A percentile compares a stretch with the other conserved stretches of the same genome.
phyloP scores from a whole-genome alignment of 1,140 invertebrate species.

The Rhysida immarginata region DNA sequence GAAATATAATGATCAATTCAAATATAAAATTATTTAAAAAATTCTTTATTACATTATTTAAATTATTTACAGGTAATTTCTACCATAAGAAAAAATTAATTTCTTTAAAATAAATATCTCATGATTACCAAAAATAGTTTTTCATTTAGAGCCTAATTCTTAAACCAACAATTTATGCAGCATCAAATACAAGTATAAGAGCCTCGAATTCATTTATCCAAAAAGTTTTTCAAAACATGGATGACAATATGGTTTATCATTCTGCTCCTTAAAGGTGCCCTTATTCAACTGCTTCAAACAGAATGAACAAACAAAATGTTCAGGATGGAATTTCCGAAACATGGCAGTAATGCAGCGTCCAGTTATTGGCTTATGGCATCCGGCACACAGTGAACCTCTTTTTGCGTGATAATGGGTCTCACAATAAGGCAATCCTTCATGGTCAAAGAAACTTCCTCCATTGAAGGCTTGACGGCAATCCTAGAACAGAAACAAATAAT shows the following conservation, averaged over 20 bases:
- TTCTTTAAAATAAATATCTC: no score
- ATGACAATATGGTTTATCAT: constrained; percentile 97
- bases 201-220: no score
- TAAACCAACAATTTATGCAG: no score
- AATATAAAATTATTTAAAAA: no score
- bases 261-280: constrained; percentile 94
- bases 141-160: no score
- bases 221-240: constrained; percentile 94
- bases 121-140: no score
- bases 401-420: constrained; percentile 97
- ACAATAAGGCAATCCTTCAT: constrained; percentile 91
- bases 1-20: no score
- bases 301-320: constrained; percentile 97
- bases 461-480: constrained; percentile 85
- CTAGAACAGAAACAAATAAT: constrained; percentile 48
- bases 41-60: no score
- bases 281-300: constrained; percentile 95
- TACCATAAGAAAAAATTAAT: no score
- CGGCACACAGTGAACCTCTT: constrained; percentile 87
- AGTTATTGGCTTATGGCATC: constrained; percentile 92
- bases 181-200: no score
- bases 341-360: constrained; percentile 96
- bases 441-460: constrained; percentile 86
- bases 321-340: constrained; percentile 97
- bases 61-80: no score